A percentile compares a stretch with the other conserved stretches of the same genome.
These are phyloP conservation scores for Gymnocypris eckloni DNA, from an alignment of 2,797 vertebrate genomes.

Conservation along the genomic window DNA sequence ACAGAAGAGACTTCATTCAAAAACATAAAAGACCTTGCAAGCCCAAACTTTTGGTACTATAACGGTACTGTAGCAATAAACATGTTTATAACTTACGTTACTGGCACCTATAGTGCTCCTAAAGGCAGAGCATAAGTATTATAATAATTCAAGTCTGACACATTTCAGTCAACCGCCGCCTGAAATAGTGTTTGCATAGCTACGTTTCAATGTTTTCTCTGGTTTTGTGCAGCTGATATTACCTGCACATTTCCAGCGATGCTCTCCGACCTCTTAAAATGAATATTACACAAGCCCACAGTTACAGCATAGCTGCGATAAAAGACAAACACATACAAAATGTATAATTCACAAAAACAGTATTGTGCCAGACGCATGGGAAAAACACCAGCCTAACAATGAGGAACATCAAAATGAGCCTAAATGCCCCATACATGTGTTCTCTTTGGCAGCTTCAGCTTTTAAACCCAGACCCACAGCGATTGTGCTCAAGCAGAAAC, in stretches of 20 bases:
- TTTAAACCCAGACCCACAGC: neutral
- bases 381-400: neutral
- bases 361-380: neutral
- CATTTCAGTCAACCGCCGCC: neutral
- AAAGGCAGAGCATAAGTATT: neutral
- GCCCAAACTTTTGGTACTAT: neutral
- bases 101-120: no score
- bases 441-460: neutral
- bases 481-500: neutral
- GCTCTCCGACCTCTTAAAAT: neutral
- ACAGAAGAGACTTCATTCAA: neutral
- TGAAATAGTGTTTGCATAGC: neutral
- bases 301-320: neutral
- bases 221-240: neutral
- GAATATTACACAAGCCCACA: slow-evolving; percentile 22
- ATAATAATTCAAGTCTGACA: neutral
- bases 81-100: neutral
- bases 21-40: neutral
- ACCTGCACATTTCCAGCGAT: neutral
- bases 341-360: neutral
- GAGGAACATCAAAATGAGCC: neutral
- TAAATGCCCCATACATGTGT: neutral
- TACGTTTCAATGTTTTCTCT: no score
- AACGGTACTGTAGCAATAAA: neutral
- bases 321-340: slow-evolving; percentile 15